These are phyloP conservation scores for Scomber scombrus DNA, from an alignment of 2,113 vertebrate species.

Conservation along the genomic window DNA sequence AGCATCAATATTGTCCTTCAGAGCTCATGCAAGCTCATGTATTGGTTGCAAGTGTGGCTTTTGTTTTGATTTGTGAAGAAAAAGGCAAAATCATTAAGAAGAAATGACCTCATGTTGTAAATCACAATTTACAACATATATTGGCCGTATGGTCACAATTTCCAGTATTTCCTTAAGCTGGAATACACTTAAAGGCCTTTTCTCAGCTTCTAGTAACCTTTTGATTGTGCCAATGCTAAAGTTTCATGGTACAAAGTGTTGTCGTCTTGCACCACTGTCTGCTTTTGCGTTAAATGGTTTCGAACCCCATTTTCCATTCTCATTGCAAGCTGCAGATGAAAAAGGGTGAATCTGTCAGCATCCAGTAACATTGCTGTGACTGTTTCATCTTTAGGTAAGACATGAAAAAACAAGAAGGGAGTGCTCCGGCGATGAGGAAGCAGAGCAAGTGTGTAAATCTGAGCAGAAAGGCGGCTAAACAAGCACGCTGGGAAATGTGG, in stretches of 20 bases:
- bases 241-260: not conserved
- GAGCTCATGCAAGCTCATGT: too few relatives aligned
- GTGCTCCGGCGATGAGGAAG: not conserved
- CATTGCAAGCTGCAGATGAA: not conserved
- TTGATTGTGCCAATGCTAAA: not conserved
- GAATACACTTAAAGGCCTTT: not conserved
- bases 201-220: not conserved
- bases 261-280: too few relatives aligned
- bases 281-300: not conserved
- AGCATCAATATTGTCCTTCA: too few relatives aligned
- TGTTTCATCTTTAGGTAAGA: not conserved
- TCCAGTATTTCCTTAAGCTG: not conserved
- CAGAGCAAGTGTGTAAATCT: conserved; percentile 34
- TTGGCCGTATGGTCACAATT: too few relatives aligned
- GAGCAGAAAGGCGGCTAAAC: conserved; percentile 2
- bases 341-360: not conserved
- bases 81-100: not conserved
- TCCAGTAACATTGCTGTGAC: not conserved
- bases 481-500: not conserved
- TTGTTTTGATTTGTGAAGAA: not conserved
- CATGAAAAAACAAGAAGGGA: conserved; percentile 27
- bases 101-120: not conserved
- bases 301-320: not conserved
- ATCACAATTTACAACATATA: too few relatives aligned
- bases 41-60: too few relatives aligned